Base-by-base conservation (phyloP, 2,113 vertebrate genomes). In the Plotosus lineatus region DNA sequence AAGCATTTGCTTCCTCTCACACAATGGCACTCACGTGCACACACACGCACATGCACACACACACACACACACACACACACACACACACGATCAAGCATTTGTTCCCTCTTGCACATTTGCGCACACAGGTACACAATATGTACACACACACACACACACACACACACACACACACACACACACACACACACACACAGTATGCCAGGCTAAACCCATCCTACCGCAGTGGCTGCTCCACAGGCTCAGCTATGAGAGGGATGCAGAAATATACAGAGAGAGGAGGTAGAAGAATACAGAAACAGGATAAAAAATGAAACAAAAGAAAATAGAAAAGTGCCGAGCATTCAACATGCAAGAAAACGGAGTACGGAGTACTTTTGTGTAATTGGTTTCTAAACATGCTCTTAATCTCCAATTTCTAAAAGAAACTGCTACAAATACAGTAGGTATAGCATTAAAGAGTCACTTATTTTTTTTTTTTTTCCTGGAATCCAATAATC, bases 211-310 rank as follows among this genome's bases (percentile, higher is more conserved):
- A 83, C 84, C 82, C 94, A 85, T 97, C 95, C 95, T 98, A 98
- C 97, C 97, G 94, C 94, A 95, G 94, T 92, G 96, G 94, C 92
- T 96, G 96, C 94, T 98, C 96, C 95, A 96, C 92, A 92, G 95
- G 94, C 89, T 98, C 97, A 94, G 94, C 97, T 94, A 94, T 93
- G 92, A 94, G 89, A 94, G 88, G 83, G 88, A 89, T 86, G 91
- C 86, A 94, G 89, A 92, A 90, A 94, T 81, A 90, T 84, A 94
- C 88, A 95, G 90, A 94, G 89, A 94, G 86, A 90, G 85, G 91
- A 86, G 90, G 92, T 90, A 93, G 92, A 89, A 88, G 88, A 90
- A 89, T 89, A 89, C 88, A 87, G 69, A 85, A 74, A 77, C 33
- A 46, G 28, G 48, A 90, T 84, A 90, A 81, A 80, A 86, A 88